A percentile compares a stretch with the other conserved stretches of the same genome.
Conservation (phyloP, 2,113 vertebrate species). For the Geococcyx californianus region DNA sequence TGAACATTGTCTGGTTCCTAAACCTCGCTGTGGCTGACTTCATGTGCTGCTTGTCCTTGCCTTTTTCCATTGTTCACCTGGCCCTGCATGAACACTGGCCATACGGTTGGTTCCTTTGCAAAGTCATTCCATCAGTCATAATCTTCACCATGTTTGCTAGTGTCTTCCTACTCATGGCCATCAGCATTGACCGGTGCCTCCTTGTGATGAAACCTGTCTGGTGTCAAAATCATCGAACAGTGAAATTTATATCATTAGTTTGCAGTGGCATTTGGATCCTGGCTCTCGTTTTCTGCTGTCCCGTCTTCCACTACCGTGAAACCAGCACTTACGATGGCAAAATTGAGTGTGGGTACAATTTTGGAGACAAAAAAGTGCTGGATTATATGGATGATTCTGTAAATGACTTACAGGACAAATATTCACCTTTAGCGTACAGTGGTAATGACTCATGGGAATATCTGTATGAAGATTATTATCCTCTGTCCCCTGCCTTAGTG, state of each 20-base stretch:
- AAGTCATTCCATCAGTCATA: slow-evolving; percentile 74
- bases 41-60: slow-evolving; percentile 80
- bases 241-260: background rate
- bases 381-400: background rate
- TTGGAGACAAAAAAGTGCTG: background rate
- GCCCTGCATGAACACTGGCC: slow-evolving; percentile 74
- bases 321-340: background rate
- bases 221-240: slow-evolving; percentile 81
- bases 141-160: slow-evolving; percentile 86
- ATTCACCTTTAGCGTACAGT: background rate
- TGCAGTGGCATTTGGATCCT: slow-evolving; percentile 73
- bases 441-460: background rate
- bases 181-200: slow-evolving; percentile 81
- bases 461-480: background rate
- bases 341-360: slow-evolving; percentile 29
- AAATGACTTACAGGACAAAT: background rate
- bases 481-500: background rate
- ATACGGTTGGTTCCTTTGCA: slow-evolving; percentile 78
- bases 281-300: slow-evolving; percentile 73
- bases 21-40: slow-evolving; percentile 82
- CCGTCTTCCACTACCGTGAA: slow-evolving; percentile 72
- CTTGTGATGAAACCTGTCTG: slow-evolving; percentile 80
- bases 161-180: slow-evolving; percentile 75
- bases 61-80: slow-evolving; percentile 74
- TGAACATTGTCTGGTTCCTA: slow-evolving; percentile 81